These are phyloP conservation scores for Otolemur garnettii DNA, from an alignment of 2,113 vertebrate genomes.

Conservation along the genomic window DNA sequence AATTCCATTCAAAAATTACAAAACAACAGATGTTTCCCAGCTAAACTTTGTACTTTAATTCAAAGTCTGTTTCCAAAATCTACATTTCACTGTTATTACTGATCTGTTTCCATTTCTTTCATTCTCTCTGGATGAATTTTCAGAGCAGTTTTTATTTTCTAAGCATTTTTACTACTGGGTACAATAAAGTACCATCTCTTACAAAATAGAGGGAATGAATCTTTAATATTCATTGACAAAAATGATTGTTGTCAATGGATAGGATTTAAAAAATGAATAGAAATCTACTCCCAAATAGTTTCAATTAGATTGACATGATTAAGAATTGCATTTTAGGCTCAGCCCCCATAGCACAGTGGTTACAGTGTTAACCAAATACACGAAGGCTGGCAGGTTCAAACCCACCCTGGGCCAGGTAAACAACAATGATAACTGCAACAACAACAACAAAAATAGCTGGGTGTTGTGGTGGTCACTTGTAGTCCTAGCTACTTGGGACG, in stretches of 20 bases:
- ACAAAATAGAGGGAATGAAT: conserved; percentile 5
- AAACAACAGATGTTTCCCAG: conserved; percentile 24
- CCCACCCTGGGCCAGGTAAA: no score
- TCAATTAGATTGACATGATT: not conserved
- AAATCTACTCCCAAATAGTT: not conserved
- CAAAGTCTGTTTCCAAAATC: conserved; percentile 29
- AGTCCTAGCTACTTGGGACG: no score
- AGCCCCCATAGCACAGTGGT: no score
- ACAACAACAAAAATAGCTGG: no score
- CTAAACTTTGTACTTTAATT: conserved; percentile 27
- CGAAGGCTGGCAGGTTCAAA: no score
- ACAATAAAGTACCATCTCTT: conserved; percentile 37
- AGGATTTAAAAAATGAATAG: not conserved
- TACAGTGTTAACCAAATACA: no score
- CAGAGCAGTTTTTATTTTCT: conserved; percentile 36
- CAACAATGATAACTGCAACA: no score
- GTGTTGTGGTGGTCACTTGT: no score
- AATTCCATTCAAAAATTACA: not conserved
- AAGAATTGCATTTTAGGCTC: not conserved
- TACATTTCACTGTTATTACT: conserved; percentile 44
- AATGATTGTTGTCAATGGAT: not conserved
- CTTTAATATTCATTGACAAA: conserved; percentile 1
- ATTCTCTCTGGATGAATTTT: not conserved
- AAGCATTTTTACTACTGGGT: conserved; percentile 8
- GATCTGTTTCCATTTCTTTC: not conserved